Base-by-base conservation (phyloP, 2,888 invertebrate genomes). In the Protodeltote pygarga region DNA sequence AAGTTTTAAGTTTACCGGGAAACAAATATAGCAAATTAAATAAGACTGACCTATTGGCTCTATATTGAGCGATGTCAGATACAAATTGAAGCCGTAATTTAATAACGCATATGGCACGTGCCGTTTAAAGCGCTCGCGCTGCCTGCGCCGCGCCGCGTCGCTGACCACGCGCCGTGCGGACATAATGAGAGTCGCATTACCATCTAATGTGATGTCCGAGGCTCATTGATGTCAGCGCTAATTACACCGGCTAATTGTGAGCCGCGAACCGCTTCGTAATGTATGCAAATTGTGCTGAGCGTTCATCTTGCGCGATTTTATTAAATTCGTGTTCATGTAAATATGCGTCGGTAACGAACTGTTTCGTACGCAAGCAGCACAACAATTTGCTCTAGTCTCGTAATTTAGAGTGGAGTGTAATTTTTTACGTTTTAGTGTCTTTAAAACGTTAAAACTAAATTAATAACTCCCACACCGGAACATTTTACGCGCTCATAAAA, bases 231-330 rank as follows among this genome's bases (percentile, higher is more conserved):
- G 37, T 38, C 23, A 27, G 44, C 38, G 15, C 16, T 57, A 45
- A 53, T 45, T 40, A 37, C 20, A 11, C 23, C 28, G 32, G 23
- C 46, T 53, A 44, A 61, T 51, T 34, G 13, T 50, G 24, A 11
- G 37, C 23, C 25, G 13, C n/a, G 9, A 23, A 20, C 20, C 8
- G 11, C 20, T 19, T 5, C 17, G 14, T 33, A 17, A 37, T 37
- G 10, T 17, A 52, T 60, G 38, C 33, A 23, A 11, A 39, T 39
- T 32, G 16, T 20, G 25, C 13, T n/a, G 21, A 10, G 3, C 21
- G 25, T 14, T 19, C 28, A 37, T 42, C 33, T 42, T 31, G 29
- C 19, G 11, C 16, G 14, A 31, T 34, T 34, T 51, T 15, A 42
- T 42, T 34, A 27, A n/a, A 34, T 31, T 14, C 3, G 17, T 11